These are phyloP conservation scores for Anthoscopus minutus DNA, from an alignment of 2,113 vertebrate species.

Conservation along the genomic window DNA sequence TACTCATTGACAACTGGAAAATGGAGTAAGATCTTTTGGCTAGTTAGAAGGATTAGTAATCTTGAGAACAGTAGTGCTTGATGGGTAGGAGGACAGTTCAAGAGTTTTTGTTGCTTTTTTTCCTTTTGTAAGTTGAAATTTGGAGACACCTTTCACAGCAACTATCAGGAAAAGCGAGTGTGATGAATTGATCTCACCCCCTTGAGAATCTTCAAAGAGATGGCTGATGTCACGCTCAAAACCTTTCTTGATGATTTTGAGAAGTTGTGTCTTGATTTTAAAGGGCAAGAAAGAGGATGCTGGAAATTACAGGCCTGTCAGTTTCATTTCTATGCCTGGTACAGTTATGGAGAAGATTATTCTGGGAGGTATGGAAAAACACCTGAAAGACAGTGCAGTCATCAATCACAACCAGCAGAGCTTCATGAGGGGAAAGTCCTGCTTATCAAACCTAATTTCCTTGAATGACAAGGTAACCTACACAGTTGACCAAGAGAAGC, in stretches of 20 bases:
- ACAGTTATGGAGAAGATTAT: neutral
- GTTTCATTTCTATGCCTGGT: neutral
- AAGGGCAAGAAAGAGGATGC: neutral
- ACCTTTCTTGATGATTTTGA: neutral
- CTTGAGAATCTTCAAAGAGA: neutral
- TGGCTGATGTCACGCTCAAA: neutral
- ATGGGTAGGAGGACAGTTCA: neutral
- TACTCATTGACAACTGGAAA: neutral
- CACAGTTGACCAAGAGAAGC: neutral
- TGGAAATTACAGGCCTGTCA: fast-evolving
- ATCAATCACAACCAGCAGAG: fast-evolving
- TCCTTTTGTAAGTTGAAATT: neutral
- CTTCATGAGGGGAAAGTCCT: neutral
- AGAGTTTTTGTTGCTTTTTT: neutral
- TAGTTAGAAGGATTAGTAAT: neutral
- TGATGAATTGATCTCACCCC: neutral
- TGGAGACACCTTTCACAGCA: neutral
- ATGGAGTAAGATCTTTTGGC: neutral
- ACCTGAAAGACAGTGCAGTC: neutral
- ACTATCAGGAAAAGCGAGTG: neutral
- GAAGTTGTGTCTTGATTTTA: neutral
- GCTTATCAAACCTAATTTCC: neutral
- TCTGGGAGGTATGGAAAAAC: neutral
- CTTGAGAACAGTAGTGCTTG: neutral
- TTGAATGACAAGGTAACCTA: neutral